Evolutionary conservation across 2,113 vertebrate species (phyloP).

Genomic region (Lipophrys pholis): DNA sequence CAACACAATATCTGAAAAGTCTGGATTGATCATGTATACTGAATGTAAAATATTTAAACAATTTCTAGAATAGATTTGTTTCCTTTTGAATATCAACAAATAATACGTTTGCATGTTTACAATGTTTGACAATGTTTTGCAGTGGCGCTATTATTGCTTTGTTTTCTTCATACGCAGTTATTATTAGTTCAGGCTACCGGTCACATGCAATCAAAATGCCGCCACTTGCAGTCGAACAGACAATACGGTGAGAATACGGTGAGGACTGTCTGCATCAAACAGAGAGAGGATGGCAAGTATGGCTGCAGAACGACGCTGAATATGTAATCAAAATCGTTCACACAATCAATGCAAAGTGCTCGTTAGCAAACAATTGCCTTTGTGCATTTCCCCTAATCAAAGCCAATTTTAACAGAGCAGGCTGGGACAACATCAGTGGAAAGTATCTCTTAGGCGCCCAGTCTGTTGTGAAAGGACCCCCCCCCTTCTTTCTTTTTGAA

Average conservation of each 20-base stretch:
- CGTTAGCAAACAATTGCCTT: slow-evolving; percentile 37
- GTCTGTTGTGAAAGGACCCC: slow-evolving; percentile 7
- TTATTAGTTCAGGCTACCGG: slow-evolving; percentile 29
- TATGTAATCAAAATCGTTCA: slow-evolving; percentile 16
- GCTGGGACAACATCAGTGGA: slow-evolving; percentile 25
- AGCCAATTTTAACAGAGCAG: slow-evolving; percentile 11
- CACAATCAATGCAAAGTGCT: slow-evolving; percentile 30
- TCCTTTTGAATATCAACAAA: too few relatives aligned
- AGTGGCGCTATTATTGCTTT: neutral
- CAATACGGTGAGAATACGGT: neutral
- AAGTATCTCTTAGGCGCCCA: slow-evolving; percentile 11
- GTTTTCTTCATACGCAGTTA: neutral
- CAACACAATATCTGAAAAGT: neutral
- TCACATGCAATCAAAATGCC: slow-evolving; percentile 44
- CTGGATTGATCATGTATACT: neutral
- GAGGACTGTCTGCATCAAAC: neutral
- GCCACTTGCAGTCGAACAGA: neutral
- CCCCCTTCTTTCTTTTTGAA: slow-evolving; percentile 5
- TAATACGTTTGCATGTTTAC: neutral
- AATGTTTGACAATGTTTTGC: neutral
- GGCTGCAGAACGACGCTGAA: slow-evolving; percentile 4
- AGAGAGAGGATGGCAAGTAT: neutral
- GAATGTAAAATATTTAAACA: neutral
- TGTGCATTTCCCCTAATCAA: slow-evolving; percentile 34
- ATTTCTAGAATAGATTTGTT: neutral